These are phyloP conservation scores for Xanthorhoe designata DNA, from an alignment of 2,888 invertebrate genomes.

Conservation along the genomic window DNA sequence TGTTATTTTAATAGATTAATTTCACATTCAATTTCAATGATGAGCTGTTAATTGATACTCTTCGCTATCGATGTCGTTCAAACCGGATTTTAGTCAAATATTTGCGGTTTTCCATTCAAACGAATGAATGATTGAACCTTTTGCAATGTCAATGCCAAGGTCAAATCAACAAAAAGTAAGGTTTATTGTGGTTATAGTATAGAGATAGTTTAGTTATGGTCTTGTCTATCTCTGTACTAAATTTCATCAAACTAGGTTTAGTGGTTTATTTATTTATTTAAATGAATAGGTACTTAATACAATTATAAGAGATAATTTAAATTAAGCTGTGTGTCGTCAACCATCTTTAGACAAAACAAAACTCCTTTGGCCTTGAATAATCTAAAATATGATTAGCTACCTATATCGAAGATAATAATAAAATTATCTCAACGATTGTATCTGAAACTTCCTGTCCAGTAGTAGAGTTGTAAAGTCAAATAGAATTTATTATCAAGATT, in stretches of 20 bases:
- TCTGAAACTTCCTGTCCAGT: constrained; percentile 14
- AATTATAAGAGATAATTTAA: too few species aligned
- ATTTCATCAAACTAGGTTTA: too few species aligned
- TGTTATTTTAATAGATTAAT: neutral
- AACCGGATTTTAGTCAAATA: constrained; percentile 46
- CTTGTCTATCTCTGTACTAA: too few species aligned
- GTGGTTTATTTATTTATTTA: too few species aligned
- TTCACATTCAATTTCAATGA: neutral
- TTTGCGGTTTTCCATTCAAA: constrained; percentile 54
- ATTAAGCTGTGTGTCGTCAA: too few species aligned
- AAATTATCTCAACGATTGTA: neutral
- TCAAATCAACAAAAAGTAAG: constrained; percentile 42
- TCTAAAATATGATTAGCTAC: neutral
- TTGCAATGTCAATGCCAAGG: constrained; percentile 49
- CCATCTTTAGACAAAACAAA: too few species aligned
- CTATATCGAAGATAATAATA: neutral
- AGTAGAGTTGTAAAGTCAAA: constrained; percentile 13
- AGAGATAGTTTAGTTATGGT: too few species aligned
- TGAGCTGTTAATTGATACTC: constrained; percentile 5
- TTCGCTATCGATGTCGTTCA: constrained; percentile 16
- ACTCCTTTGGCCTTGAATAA: too few species aligned
- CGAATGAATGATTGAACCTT: constrained; percentile 43
- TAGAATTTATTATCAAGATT: constrained; percentile 7
- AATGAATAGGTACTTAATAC: too few species aligned
- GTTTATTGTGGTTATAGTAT: constrained; percentile 12